Base-by-base conservation (phyloP, 2,888 invertebrate species). In the Cantharis nigra region DNA sequence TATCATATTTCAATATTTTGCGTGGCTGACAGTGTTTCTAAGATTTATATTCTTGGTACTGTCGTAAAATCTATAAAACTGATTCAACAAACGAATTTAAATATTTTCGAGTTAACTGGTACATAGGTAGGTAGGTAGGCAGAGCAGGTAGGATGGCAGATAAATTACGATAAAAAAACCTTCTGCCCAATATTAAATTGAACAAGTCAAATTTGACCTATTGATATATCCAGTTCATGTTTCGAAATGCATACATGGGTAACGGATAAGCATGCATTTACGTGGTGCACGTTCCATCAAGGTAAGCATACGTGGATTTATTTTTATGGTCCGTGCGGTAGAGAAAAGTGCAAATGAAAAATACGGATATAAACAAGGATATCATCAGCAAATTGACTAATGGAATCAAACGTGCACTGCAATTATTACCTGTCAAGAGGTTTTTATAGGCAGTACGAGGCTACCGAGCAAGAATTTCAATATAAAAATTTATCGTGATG, bases 1-100 rank as follows among this genome's bases (percentile, higher is more conserved):
- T 85, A 85, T 82, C 85, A 86, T 86, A 87, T 86, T 86, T 87
- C 86, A 87, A 86, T 85, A 84, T 80, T 80, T 84, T 84, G 84
- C 83, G 83, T 84, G 84, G 83, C 82, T 81, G 81, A 82, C 80
- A 82, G 83, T 82, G 80, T 81, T 83, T 77, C 81, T 77, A 79
- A 83, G 83, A 84, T 84, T 84, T 85, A 83, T 83, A 79, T 78
- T 14, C 49, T 49, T 72, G 65, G 16, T 33, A 69, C 69, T 23
- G n/a, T 70, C 63, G 64, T 72, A 76, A 73, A 76, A 70, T 23
- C 63, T 73, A 49, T 49, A 49, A 49, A 49, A 49, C 49, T 49
- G n/a, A 49, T 49, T 7, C n/a, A 49, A 49, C 49, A 49, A 49
- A 49, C 49, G 49, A 49, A 49, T 49, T 49, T 49, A n/a, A 49